Evolutionary conservation across 64 coral and sea anemone genomes (phyloP), one percentile per base, ranked within the genome.

Genomic region (Astreopora myriophthalma): DNA sequence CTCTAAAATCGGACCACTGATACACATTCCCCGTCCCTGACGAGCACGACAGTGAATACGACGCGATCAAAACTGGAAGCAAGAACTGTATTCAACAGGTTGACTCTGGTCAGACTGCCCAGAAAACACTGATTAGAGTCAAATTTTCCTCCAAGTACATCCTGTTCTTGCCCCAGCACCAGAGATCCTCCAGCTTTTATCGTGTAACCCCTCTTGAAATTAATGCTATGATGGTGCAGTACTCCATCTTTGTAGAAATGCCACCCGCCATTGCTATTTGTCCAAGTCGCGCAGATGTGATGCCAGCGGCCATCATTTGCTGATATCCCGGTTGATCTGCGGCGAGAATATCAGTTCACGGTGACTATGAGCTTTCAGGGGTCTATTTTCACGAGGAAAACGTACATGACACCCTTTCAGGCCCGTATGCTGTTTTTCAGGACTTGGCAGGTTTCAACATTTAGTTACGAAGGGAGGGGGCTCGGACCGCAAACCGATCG

Each of bases 111-210:
- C 49, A 55, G 14, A 11, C 10, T 8, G 2, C 49, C 49, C 2
- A 14, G 8, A 17, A 55, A 17, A 13, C 10, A 12, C 49, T 98
- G 89, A 34, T 81, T 89, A 8, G 85, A 67, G 10, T 88, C 85
- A 39, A 95, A 98, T 7, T 90, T 85, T 32, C 93, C 94, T 3
- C 85, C 93, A 20, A 98, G 39, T 25, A 32, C 48, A 52, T 98
- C 96, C 36, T 98, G 96, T n/a, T 55, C 49, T 17, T 55, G 49
- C 12, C 49, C 49, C 49, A 55, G 49, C 49, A 17, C 14, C 49
- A 46, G 26, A 13, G 88, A 28, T 13, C 92, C 96, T 8, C 89
- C 93, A 65, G 92, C 76, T 33, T 29, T 30, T 22, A 83, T 14
- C 1, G 36, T 44, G 38, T 75, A 46, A 16, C 73, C 73, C 11